Base-by-base conservation (phyloP, 2,797 vertebrate genomes). In the Coendou prehensilis region DNA sequence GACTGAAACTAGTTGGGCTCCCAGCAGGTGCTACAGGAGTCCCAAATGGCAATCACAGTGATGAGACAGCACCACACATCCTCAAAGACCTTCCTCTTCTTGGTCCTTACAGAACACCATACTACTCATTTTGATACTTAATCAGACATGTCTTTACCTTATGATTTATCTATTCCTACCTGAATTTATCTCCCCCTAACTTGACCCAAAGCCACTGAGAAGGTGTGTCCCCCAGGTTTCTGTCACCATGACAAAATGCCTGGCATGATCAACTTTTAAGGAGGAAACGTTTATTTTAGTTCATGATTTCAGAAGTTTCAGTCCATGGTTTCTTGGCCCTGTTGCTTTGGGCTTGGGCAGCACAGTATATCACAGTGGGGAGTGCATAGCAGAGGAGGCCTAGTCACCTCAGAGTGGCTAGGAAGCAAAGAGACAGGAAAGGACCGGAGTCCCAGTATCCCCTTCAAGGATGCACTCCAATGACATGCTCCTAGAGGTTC, bases 1-100 rank as follows among this genome's bases (percentile, higher is more conserved):
- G 37, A 41, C 57, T 50, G 10, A 63, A 87, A 89, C 26, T 95
- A 94, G 91, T 4, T 93, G 67, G 93, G 80, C 23, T 92, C 87
- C 56, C 28, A 22, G 47, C 37, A 88, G 78, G 87, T 87, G 41
- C 61, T 61, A 76, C 56, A 41, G 0, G 0, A 14, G 75, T 37
- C 87, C 67, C 69, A 56, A 47, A 88, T 80, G 28, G 84, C 57
- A 91, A 64, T 41, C 52, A 76, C 18, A 57, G 47, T 69, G 52
- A 26, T 54, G 23, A 87, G 52, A 83, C 0, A 56, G 18, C 75
- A 86, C 1, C 75, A 23, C 86, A 67, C 64, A 52, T 45, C 54
- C 75, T 83, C 84, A 90, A 82, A 93, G 30, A n/a, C 75, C 47
- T 92, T 50, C 47, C 50, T 83, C 22, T 50, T 95, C 75, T 41